Base-by-base conservation (phyloP, 2,888 invertebrate genomes). In the Drosophila villosipedis region DNA sequence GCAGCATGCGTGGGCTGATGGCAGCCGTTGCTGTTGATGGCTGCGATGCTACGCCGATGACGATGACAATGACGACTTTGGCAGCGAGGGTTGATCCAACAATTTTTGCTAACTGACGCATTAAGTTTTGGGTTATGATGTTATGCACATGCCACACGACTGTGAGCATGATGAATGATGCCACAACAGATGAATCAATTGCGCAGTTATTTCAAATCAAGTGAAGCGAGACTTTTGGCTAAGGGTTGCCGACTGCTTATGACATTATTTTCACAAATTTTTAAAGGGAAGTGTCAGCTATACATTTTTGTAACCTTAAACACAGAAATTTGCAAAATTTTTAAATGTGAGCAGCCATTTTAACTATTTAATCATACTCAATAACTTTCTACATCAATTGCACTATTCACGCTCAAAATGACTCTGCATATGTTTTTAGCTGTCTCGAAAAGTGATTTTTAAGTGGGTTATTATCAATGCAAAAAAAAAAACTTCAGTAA, bases 41-140 rank as follows among this genome's bases (percentile, higher is more conserved):
- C 52, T 30, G 30, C 55, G 55, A 28, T 28, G 37, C 28, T 16
- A 30, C 14, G 49, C 43, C 43, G 61, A 39, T 63, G 70, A 62
- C 57, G 60, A 37, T 68, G 77, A 72, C 61, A 61, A 64, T 78
- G 78, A 81, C 63, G 68, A 58, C 78, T 63, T 73, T 66, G 73
- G 66, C 78, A 78, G 43, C 84, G 88, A 84, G 84, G 84, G 84
- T 87, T 78, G 88, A 50, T 57, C 33, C 53, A 73, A 69, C 60
- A 84, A 69, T 76, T 68, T 41, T 28, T 14, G 30, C 37, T 35
- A 22, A 7, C 52, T 55, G 35, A 4, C 16, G 19, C 6, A 35
- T 59, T 62, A 68, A 75, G 52, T n/a, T n/a, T 52, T 65, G 73
- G 58, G 59, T 70, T 80, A 65, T 49, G 69, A 61, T 63, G 35